Evolutionary conservation across 1,140 invertebrate genomes (phyloP).

Genomic region (Danaus melanippus): DNA sequence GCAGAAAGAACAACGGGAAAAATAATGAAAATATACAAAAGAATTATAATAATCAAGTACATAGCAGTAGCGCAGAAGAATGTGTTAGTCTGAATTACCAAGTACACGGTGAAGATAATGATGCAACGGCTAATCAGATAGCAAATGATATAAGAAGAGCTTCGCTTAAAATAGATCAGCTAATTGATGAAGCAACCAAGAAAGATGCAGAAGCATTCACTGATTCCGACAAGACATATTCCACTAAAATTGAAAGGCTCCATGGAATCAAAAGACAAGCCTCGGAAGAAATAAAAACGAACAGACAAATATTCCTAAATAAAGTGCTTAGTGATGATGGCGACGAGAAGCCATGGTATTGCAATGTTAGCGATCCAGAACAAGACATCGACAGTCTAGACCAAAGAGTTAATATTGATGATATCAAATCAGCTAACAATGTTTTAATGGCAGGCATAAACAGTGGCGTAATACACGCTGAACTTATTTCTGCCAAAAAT

Average conservation of each 20-base stretch:
- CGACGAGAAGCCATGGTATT: conserved; percentile 67
- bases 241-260: conserved; percentile 63
- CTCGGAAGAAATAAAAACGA: conserved; percentile 62
- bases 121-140: conserved; percentile 72
- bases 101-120: conserved; percentile 68
- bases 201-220: conserved; percentile 65
- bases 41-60: conserved; percentile 46
- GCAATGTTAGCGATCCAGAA: conserved; percentile 67
- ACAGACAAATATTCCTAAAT: conserved; percentile 57
- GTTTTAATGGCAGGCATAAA: conserved; percentile 45
- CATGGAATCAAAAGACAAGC: conserved; percentile 66
- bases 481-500: conserved; percentile 60
- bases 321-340: conserved; percentile 56
- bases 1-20: conserved; percentile 69
- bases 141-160: conserved; percentile 71
- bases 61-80: conserved; percentile 70
- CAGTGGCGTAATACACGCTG: conserved; percentile 40
- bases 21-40: conserved; percentile 69
- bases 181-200: conserved; percentile 72
- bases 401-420: conserved; percentile 43
- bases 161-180: conserved; percentile 72
- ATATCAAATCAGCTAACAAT: conserved; percentile 51
- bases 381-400: conserved; percentile 59
- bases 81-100: conserved; percentile 69
- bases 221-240: conserved; percentile 60